Conservation (phyloP, 2,797 vertebrate genomes). For the Periparus ater region DNA sequence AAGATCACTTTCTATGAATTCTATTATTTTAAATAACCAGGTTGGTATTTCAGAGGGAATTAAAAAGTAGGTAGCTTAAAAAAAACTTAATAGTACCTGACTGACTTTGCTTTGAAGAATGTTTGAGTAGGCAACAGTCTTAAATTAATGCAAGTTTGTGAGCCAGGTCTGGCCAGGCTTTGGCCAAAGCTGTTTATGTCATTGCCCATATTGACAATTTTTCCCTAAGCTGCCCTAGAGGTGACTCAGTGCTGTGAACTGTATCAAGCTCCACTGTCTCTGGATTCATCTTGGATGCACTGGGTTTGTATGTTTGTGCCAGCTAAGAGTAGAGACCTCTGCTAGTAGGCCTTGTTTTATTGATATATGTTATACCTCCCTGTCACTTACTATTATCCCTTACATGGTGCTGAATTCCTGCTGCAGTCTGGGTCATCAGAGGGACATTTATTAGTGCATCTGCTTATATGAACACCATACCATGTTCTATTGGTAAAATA, state of each 20-base stretch:
- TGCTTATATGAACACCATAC: neutral
- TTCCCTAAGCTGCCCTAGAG: neutral
- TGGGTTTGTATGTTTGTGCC: neutral
- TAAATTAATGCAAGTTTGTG: neutral
- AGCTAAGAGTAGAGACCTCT: neutral
- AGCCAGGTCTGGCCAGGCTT: neutral
- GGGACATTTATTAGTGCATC: neutral
- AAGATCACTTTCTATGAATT: slow-evolving; percentile 39
- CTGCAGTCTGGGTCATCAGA: neutral
- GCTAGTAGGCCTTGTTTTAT: neutral
- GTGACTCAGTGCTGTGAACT: neutral
- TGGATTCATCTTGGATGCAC: neutral
- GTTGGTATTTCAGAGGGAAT: neutral
- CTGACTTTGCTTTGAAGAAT: neutral
- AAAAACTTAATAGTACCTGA: neutral
- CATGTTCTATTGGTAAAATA: neutral
- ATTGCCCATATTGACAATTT: neutral
- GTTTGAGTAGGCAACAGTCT: neutral
- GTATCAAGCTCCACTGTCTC: neutral
- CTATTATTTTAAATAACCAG: neutral
- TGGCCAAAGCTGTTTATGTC: neutral
- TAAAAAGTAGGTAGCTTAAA: neutral
- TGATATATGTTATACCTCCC: neutral
- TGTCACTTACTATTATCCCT: neutral
- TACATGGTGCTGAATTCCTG: neutral